Conservation (phyloP, 2,797 vertebrate genomes). For the Toxotes lorentzi region DNA sequence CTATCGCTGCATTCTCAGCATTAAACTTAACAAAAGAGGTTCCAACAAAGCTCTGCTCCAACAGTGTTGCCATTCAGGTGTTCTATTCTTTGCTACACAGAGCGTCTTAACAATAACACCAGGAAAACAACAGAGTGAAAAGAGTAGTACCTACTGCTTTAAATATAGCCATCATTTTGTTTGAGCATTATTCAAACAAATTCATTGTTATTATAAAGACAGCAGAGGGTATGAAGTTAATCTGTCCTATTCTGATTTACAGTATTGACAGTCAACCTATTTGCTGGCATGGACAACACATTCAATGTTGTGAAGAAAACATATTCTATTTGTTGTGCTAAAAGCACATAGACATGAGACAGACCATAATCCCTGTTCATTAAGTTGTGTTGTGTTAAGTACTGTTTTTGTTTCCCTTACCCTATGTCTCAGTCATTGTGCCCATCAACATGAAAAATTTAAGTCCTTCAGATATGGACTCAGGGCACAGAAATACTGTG, state of each 20-base stretch:
- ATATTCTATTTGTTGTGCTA: not conserved
- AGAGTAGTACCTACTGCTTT: not conserved
- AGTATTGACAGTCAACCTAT: not conserved
- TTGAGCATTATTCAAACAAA: not conserved
- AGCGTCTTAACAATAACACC: conserved; percentile 49
- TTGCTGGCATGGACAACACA: not conserved
- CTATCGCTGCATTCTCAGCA: conserved; percentile 62
- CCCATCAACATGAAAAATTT: not conserved
- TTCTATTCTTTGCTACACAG: conserved; percentile 42
- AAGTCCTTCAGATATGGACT: conserved; percentile 1
- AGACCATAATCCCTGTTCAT: not conserved
- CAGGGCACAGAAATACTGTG: not conserved
- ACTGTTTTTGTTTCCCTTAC: not conserved
- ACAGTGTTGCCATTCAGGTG: conserved; percentile 54
- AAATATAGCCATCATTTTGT: not conserved
- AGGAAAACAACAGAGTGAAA: conserved; percentile 24
- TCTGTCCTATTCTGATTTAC: not conserved
- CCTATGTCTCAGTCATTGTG: not conserved
- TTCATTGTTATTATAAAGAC: not conserved
- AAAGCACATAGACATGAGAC: not conserved
- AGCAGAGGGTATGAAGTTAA: not conserved
- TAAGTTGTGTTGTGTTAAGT: not conserved
- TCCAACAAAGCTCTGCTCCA: conserved; percentile 61
- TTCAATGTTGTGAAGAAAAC: not conserved
- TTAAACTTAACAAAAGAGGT: conserved; percentile 73